Base-by-base conservation (phyloP, 23 tunicate species). In the Ciona savignyi region DNA sequence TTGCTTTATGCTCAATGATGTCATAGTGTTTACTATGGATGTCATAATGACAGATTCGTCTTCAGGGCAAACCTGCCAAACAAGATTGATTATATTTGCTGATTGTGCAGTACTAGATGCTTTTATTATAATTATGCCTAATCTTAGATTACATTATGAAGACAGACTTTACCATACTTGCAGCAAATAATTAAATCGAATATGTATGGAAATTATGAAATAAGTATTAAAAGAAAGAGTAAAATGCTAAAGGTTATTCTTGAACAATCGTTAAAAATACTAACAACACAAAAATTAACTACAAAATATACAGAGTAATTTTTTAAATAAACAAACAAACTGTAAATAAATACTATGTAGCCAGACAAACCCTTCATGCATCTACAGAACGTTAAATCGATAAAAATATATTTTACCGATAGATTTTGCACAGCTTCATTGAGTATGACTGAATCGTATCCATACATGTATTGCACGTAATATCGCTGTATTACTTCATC, bases 21-120 rank as follows among this genome's bases (percentile, higher is more conserved):
- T 78, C 90, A 94, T 83, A 19, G 94, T 87, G 75, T 94, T 86
- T 25, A 94, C 99, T 4, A 94, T 80, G 22, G 99, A 94, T 32
- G 99, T 86, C 88, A 87, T 78, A 67, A 94, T 94, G 34, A 86
- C 86, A 23, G 95, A 86, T 34, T 94, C 99, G 48, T 94, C 99
- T 88, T 94, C 99, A 0, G 99, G 99, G 34, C 97, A 91, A 32
- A 91, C 97, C 97, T 91, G 76, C 2, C 51, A 62, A 24, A 63
- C 65, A 31, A 75, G 33, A 63, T 3, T 24, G 56, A 42, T 42
- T 9, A 42, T 29, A 74, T 27, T 11, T 24, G 20, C 11, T 3
- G 23, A 6, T 71, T 3, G 2, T 9, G 69, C 4, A 71, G 34
- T 9, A 4, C 3, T 6, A 71, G n/a, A n/a, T n/a, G n/a, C n/a